A percentile compares a stretch with the other conserved stretches of the same genome.
Conservation (phyloP, 2,888 invertebrate genomes). For the Parnassius smintheus region DNA sequence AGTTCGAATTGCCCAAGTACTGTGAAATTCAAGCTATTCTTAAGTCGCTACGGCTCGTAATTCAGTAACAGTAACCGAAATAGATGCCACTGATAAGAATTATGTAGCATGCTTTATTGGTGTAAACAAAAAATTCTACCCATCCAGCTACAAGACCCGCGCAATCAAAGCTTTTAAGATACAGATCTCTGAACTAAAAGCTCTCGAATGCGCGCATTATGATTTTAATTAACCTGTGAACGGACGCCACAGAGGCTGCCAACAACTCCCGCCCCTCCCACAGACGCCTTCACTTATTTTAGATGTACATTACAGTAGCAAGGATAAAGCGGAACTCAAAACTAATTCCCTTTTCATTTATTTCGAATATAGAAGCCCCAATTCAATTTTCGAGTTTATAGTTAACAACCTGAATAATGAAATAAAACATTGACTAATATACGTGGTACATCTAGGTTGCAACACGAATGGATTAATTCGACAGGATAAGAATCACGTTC, state of each 20-base stretch:
- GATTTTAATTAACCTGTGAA: slow-evolving; percentile 32
- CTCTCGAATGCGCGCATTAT: slow-evolving; percentile 29
- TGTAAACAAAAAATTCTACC: slow-evolving; percentile 30
- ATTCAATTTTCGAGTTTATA: no score
- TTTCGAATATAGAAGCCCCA: no score
- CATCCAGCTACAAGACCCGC: slow-evolving; percentile 16
- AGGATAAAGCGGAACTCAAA: slow-evolving; percentile 5
- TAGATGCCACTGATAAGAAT: slow-evolving; percentile 19
- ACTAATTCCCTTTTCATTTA: no score
- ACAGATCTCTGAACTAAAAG: slow-evolving; percentile 31
- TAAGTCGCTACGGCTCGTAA: not conserved
- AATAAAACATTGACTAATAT: no score
- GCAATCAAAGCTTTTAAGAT: slow-evolving; percentile 35
- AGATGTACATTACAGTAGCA: not conserved
- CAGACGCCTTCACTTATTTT: slow-evolving; percentile 1
- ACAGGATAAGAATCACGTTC: no score
- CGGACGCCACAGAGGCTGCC: slow-evolving; percentile 27
- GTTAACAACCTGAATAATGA: no score
- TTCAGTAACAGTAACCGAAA: slow-evolving; percentile 7
- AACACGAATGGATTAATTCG: no score
- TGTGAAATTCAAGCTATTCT: no score
- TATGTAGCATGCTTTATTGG: slow-evolving; percentile 16
- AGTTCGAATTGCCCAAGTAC: no score
- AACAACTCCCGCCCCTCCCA: slow-evolving; percentile 21
- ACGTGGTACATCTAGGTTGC: no score